These are phyloP conservation scores for Chloropsis hardwickii DNA, from an alignment of 2,113 vertebrate species.

Conservation along the genomic window DNA sequence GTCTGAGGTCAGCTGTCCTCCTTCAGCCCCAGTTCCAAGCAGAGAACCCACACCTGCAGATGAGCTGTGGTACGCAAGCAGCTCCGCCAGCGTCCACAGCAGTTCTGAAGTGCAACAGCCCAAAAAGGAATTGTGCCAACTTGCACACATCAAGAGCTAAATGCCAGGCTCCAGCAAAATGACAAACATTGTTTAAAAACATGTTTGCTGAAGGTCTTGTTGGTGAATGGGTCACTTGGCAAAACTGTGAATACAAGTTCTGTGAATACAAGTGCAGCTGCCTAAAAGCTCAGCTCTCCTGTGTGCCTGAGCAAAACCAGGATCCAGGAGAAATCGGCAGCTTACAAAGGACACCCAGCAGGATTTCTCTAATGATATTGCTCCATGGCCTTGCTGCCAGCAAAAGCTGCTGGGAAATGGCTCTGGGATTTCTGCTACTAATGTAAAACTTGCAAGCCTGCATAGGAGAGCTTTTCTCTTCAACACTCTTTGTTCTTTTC, in stretches of 20 bases:
- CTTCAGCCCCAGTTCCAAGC: not conserved
- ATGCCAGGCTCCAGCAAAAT: not conserved
- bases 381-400: not conserved
- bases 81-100: rapidly evolving
- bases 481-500: not conserved
- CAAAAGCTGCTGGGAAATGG: not conserved
- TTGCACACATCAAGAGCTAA: not conserved
- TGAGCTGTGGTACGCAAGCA: not conserved
- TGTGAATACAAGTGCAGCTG: not conserved
- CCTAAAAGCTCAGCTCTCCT: not conserved
- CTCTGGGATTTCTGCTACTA: not conserved
- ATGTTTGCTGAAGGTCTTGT: conserved; percentile 33
- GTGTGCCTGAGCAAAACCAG: not conserved
- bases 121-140: not conserved
- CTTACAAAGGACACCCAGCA: not conserved
- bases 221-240: conserved; percentile 50
- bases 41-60: rapidly evolving
- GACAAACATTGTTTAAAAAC: conserved; percentile 37
- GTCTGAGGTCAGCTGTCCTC: not conserved
- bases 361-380: not conserved
- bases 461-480: not conserved
- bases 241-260: conserved; percentile 3
- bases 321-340: not conserved
- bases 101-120: not conserved
- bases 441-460: not conserved